Conservation (phyloP, 2,888 invertebrate genomes). For the Heterodera filipjevi region DNA sequence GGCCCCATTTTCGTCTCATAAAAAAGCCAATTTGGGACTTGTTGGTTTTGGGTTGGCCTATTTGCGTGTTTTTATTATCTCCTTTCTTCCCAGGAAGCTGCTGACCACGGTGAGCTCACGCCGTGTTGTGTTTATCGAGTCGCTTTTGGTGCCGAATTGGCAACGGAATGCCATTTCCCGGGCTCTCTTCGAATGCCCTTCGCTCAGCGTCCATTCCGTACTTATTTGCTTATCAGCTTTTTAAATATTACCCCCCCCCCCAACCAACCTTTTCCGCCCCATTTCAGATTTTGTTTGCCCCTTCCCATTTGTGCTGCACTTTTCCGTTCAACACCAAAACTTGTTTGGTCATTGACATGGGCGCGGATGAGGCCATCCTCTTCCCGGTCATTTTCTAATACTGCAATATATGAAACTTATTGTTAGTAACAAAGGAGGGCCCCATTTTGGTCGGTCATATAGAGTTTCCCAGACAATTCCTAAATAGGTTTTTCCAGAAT, state of each 20-base stretch:
- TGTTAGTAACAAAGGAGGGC: no score
- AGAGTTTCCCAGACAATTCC: no score
- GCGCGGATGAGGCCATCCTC: conserved; percentile 34
- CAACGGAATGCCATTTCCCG: conserved; percentile 80
- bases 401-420: no score
- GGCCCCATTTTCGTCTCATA: no score
- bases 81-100: conserved; percentile 77
- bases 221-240: conserved; percentile 34
- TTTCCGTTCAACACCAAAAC: conserved; percentile 38
- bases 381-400: conserved; percentile 29
- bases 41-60: no score
- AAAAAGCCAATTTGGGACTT: no score
- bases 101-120: conserved; percentile 90
- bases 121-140: conserved; percentile 88
- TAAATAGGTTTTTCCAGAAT: no score
- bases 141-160: conserved; percentile 79
- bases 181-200: conserved; percentile 46
- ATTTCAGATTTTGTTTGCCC: conserved; percentile 33
- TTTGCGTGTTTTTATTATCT: no score
- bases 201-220: conserved; percentile 75
- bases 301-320: conserved; percentile 37
- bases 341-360: conserved; percentile 34
- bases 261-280: no score
- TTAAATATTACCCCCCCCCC: no score
- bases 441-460: no score